Evolutionary conservation across 1,140 invertebrate genomes (phyloP).

Genomic region (Portunus trituberculatus): DNA sequence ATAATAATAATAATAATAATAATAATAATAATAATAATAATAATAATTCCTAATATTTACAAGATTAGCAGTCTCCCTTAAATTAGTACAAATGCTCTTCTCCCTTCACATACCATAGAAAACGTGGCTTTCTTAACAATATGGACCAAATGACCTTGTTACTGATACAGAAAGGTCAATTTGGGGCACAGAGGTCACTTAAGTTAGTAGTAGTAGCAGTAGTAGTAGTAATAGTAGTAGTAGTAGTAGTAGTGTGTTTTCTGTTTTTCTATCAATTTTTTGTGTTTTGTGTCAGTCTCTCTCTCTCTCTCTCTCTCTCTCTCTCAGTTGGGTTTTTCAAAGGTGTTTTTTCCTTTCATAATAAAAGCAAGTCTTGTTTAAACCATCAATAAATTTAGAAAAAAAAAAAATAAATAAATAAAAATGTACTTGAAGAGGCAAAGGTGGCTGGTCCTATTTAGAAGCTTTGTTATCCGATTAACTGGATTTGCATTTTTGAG

Average conservation of each 20-base stretch:
- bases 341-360: too few species aligned
- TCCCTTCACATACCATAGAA: neutral
- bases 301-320: too few species aligned
- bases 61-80: neutral
- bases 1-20: neutral
- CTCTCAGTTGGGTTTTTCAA: neutral
- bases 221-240: slow-evolving; percentile 22
- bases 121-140: neutral
- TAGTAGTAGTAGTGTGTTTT: neutral
- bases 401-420: too few species aligned
- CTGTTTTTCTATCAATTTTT: too few species aligned
- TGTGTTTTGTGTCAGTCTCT: too few species aligned
- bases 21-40: neutral
- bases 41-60: neutral
- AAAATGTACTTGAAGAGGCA: too few species aligned
- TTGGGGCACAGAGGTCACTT: neutral
- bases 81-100: neutral
- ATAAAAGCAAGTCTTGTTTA: too few species aligned
- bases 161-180: neutral
- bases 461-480: too few species aligned
- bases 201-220: neutral
- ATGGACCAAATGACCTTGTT: neutral
- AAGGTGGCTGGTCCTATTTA: too few species aligned
- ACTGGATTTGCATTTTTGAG: too few species aligned
- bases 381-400: too few species aligned